Percentiles rank a stretch among this genome's conserved stretches.
phyloP scores from a whole-genome alignment of 2,113 vertebrate species.

The Saguinus imperator region DNA sequence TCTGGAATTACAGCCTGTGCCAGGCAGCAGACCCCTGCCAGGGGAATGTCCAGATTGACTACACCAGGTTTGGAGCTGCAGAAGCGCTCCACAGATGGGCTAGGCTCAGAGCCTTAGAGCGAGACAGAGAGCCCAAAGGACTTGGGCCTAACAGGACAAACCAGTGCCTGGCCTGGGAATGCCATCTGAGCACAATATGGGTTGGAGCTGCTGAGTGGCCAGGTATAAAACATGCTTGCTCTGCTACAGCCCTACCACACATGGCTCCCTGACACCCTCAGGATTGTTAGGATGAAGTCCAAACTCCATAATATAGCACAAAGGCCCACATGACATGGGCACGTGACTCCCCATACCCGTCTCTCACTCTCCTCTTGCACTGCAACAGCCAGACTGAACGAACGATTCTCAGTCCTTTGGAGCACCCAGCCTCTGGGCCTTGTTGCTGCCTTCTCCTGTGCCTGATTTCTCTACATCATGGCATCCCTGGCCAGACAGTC shows the following conservation, averaged over 20 bases:
- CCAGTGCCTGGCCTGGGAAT: not conserved
- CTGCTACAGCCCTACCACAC: not conserved
- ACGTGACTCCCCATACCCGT: fast-evolving
- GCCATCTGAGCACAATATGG: not conserved
- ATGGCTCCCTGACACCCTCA: not conserved
- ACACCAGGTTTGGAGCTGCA: not conserved
- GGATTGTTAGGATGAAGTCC: not conserved
- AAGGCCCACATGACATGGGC: not conserved
- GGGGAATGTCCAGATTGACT: not conserved
- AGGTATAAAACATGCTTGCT: not conserved
- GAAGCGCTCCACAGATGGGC: not conserved
- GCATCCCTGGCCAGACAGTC: not conserved
- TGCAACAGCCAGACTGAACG: not conserved
- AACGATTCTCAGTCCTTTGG: not conserved
- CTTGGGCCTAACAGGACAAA: not conserved
- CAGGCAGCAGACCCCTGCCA: not conserved
- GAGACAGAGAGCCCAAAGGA: not conserved
- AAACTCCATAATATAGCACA: not conserved
- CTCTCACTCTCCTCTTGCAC: not conserved
- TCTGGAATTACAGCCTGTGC: not conserved
- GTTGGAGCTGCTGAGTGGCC: not conserved
- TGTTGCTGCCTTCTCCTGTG: not conserved
- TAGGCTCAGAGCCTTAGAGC: not conserved
- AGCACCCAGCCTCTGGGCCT: not conserved
- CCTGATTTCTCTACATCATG: not conserved